phyloP scores from a whole-genome alignment of 2,797 vertebrate species.

The Anableps anableps region DNA sequence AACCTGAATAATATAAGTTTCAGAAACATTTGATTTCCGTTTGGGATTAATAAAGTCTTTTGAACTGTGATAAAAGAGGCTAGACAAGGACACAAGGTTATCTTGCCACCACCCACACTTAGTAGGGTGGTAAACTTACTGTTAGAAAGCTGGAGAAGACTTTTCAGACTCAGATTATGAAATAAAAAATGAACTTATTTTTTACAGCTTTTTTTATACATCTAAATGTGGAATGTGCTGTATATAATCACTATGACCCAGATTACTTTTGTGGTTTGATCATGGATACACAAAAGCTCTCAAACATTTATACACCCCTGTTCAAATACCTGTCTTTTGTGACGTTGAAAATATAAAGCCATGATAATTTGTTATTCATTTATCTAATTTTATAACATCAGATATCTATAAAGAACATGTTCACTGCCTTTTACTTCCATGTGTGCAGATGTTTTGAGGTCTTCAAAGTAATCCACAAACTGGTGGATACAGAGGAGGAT shows the following conservation, averaged over 20 bases:
- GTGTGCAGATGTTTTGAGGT: slow-evolving; percentile 91
- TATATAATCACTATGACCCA: background rate
- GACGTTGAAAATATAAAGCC: background rate
- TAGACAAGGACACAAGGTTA: too few species aligned
- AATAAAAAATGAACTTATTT: background rate
- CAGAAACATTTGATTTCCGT: too few species aligned
- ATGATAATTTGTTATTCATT: background rate
- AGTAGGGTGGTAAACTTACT: background rate
- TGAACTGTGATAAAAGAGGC: too few species aligned
- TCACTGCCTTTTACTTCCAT: slow-evolving; percentile 8
- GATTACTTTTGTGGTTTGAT: background rate
- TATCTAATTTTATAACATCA: background rate
- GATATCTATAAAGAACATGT: background rate
- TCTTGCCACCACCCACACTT: too few species aligned
- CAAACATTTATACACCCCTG: background rate
- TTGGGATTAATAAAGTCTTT: too few species aligned
- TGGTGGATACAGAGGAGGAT: slow-evolving; percentile 91
- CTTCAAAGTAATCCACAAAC: slow-evolving; percentile 93
- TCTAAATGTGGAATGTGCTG: background rate
- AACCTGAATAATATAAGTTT: too few species aligned
- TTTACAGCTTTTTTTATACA: background rate
- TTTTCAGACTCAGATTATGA: background rate
- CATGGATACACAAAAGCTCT: background rate
- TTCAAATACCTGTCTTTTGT: background rate
- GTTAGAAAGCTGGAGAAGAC: background rate